These are phyloP conservation scores for Mechanitis messenoides DNA, from an alignment of 2,888 invertebrate genomes.

Conservation along the genomic window DNA sequence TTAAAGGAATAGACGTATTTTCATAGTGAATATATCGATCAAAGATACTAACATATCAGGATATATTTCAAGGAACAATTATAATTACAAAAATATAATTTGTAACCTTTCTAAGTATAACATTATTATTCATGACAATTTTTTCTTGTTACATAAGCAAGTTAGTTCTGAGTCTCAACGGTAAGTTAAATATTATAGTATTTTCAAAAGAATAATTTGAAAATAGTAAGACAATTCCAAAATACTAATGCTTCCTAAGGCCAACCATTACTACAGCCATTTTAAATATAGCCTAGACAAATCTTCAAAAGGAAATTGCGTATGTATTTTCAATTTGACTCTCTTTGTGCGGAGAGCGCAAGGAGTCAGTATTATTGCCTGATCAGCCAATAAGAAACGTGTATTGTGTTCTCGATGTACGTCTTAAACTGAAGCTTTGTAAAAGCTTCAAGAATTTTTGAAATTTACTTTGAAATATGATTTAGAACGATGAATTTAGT, in stretches of 20 bases:
- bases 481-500: too few species aligned
- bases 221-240: constrained; percentile 10
- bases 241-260: constrained; percentile 6
- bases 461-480: neutral
- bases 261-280: constrained; percentile 9
- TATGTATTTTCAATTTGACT: constrained; percentile 28
- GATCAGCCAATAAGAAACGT: constrained; percentile 23
- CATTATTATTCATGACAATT: too few species aligned
- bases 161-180: neutral
- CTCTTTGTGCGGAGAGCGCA: constrained; percentile 20
- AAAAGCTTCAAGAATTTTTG: neutral
- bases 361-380: constrained; percentile 19
- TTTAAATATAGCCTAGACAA: constrained; percentile 25
- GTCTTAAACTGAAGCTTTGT: neutral
- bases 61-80: too few species aligned
- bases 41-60: too few species aligned
- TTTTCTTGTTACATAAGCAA: too few species aligned
- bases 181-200: too few species aligned
- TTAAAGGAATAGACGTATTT: too few species aligned
- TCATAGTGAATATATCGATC: too few species aligned
- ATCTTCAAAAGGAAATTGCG: constrained; percentile 28
- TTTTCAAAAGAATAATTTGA: neutral
- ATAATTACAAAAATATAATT: too few species aligned
- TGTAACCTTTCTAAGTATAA: too few species aligned
- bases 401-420: constrained; percentile 17